Conservation (phyloP, 2,797 vertebrate genomes). For the Scleropages formosus region DNA sequence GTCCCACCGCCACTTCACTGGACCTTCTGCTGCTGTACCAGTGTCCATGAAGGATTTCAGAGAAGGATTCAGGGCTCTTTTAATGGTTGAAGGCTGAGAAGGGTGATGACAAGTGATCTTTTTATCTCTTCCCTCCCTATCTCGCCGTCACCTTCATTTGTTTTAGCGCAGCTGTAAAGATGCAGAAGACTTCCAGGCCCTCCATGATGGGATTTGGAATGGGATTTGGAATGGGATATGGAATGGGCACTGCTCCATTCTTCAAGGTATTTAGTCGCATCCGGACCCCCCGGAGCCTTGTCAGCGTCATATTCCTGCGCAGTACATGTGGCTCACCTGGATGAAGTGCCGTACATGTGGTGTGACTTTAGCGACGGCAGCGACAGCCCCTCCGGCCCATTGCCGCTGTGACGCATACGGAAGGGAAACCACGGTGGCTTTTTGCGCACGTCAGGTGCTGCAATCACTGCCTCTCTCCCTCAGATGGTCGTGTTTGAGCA, state of each 20-base stretch:
- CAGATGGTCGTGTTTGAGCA: conserved; percentile 79
- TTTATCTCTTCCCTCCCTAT: conserved; percentile 21
- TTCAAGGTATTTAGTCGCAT: conserved; percentile 67
- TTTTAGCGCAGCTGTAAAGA: conserved; percentile 60
- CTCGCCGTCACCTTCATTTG: conserved; percentile 16
- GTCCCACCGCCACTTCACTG: too few species aligned
- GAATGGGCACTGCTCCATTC: conserved; percentile 77
- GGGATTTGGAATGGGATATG: conserved; percentile 62
- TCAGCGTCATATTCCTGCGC: neutral
- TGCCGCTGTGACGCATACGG: too few species aligned
- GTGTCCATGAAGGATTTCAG: too few species aligned
- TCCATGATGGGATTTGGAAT: conserved; percentile 72
- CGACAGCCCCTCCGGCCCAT: too few species aligned
- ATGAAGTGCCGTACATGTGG: too few species aligned
- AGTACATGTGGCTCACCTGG: neutral
- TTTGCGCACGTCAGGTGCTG: neutral
- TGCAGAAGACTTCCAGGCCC: conserved; percentile 72
- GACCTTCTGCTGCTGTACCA: too few species aligned
- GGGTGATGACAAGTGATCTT: neutral
- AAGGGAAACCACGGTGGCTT: too few species aligned
- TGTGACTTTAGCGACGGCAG: too few species aligned
- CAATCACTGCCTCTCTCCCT: neutral
- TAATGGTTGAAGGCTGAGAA: neutral
- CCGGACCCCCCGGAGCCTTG: neutral
- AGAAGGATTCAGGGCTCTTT: too few species aligned